These are phyloP conservation scores for Ylistrum balloti DNA, from an alignment of 1,140 invertebrate genomes.

Conservation along the genomic window DNA sequence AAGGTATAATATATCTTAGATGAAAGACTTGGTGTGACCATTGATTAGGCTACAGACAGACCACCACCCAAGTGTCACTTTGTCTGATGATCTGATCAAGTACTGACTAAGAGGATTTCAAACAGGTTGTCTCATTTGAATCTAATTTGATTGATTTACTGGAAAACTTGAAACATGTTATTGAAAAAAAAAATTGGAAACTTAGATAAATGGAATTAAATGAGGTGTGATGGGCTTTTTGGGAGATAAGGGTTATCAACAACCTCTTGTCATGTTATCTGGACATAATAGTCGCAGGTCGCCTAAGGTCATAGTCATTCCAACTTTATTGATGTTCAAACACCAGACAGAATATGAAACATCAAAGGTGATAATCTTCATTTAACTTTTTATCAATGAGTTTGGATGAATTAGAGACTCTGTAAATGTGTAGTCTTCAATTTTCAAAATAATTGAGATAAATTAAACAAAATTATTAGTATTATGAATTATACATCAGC, in stretches of 20 bases:
- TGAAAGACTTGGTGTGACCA: not conserved
- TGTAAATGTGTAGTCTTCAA: too few relatives aligned
- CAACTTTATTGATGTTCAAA: not conserved
- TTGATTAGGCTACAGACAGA: not conserved
- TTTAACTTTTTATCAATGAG: not conserved
- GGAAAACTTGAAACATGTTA: not conserved
- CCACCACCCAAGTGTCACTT: not conserved
- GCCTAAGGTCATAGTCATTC: not conserved
- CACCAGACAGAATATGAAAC: not conserved
- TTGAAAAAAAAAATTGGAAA: not conserved
- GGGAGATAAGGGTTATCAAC: not conserved
- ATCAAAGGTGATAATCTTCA: not conserved
- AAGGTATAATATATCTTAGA: not conserved
- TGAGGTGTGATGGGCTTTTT: not conserved
- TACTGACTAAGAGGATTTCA: too few relatives aligned
- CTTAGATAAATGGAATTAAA: not conserved
- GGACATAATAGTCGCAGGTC: not conserved
- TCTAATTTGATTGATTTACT: not conserved
- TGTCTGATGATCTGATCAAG: too few relatives aligned
- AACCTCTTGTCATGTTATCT: not conserved
- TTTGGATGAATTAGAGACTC: too few relatives aligned
- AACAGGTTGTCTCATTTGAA: not conserved
- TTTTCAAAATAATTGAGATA: too few relatives aligned
- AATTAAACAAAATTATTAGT: too few relatives aligned
- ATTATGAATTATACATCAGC: too few relatives aligned